Evolutionary conservation across 2,113 vertebrate species (phyloP), one percentile per base, ranked within the genome.

Genomic region (Cyphotilapia sp.): DNA sequence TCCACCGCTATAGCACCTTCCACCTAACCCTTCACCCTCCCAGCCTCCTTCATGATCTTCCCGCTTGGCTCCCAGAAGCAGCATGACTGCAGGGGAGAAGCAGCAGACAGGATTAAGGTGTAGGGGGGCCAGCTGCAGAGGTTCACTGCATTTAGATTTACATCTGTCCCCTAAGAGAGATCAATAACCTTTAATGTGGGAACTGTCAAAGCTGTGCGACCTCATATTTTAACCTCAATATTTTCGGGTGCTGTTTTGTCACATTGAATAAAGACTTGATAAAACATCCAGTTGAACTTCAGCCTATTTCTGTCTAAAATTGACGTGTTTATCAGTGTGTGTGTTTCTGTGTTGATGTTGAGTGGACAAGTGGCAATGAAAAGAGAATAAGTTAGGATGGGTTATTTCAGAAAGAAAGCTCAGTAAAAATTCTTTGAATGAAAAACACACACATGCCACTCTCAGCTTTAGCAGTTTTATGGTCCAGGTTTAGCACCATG

Each of bases 391-490:
- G 85, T 86, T 49, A 57, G 80, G 78, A 88, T 90, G 85, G 69
- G 45, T 84, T 93, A 86, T 91, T 91, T 89, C 54, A 93, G 89
- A 87, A 88, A 57, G 90, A 89, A 89, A 93, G 81, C 91, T 92
- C 92, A 89, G 95, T 96, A 93, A 95, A 96, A 96, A 96, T 94
- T 94, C 93, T 93, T 94, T 81, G 27, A 69, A 61, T 61, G 88
- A 88, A 92, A 78, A 92, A 92, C 35, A 80, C 88, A 94, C 88
- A 92, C 89, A 94, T 93, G 89, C 86, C 93, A 92, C 66, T 90
- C 86, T 90, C 87, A 93, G 92, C 94, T 95, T 95, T 87, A 95
- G 93, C 88, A 78, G 91, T 92, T 95, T 97, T 95, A 96, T 93
- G 85, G 89, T 82, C 84, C 12, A 83, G 85, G 87, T 95, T 93